Evolutionary conservation across 2,797 vertebrate species (phyloP).

Genomic region (Gallinago solitaria): DNA sequence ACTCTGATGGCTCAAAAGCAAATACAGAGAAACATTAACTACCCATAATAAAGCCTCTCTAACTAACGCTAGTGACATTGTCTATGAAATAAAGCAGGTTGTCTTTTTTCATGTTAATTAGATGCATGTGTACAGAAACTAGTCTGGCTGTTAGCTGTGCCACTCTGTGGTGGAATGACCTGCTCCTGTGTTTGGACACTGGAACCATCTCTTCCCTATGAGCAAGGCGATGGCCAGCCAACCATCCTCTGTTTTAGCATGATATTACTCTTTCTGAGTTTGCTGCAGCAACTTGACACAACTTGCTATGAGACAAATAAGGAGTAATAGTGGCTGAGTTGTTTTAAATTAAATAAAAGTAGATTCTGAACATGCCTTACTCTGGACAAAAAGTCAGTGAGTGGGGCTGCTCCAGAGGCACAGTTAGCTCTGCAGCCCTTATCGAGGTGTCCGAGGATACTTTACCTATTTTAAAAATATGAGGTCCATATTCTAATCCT

Average conservation of each 20-base stretch:
- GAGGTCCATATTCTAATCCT: background rate
- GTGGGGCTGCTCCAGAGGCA: background rate
- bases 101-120: background rate
- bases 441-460: background rate
- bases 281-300: background rate
- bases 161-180: background rate
- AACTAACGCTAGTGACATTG: fast-evolving
- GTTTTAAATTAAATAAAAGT: background rate
- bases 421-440: background rate
- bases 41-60: background rate
- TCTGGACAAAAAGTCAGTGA: background rate
- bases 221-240: fast-evolving
- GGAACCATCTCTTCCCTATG: background rate
- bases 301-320: background rate
- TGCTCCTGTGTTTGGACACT: background rate
- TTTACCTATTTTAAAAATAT: background rate
- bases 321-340: background rate
- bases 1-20: background rate
- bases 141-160: background rate
- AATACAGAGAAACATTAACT: background rate
- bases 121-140: background rate
- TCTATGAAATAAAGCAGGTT: background rate
- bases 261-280: background rate
- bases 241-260: background rate
- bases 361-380: background rate